Conservation (phyloP, 2,797 vertebrate genomes). For the Cirrhinus molitorella region DNA sequence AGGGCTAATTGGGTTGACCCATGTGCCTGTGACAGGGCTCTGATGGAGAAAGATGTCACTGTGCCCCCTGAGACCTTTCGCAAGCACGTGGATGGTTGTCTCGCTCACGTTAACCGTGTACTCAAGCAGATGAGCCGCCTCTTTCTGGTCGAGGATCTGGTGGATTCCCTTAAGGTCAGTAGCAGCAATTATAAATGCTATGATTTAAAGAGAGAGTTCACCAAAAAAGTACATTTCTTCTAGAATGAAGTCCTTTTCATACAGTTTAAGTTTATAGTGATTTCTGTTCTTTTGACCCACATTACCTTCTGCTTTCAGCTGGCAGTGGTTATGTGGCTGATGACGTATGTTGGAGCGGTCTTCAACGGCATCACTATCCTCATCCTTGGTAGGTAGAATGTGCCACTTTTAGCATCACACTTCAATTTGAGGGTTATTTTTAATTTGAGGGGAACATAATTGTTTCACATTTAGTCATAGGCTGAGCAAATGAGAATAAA, state of each 20-base stretch:
- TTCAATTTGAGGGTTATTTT: background rate
- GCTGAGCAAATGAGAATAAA: background rate
- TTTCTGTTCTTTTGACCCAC: background rate
- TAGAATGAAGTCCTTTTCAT: background rate
- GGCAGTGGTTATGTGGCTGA: conserved; percentile 92
- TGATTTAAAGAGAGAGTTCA: background rate
- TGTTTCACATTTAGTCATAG: background rate
- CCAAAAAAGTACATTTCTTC: background rate
- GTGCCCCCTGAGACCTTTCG: conserved; percentile 90
- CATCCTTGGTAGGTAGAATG: conserved; percentile 86
- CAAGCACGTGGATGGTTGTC: conserved; percentile 83
- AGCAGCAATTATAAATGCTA: background rate
- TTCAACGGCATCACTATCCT: conserved; percentile 95
- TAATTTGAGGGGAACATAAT: background rate
- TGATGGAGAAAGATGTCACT: conserved; percentile 90
- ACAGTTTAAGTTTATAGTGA: background rate
- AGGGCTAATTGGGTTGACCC: conserved; percentile 59
- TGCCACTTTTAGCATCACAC: background rate
- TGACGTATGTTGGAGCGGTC: conserved; percentile 92
- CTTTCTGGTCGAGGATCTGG: conserved; percentile 92
- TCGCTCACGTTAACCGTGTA: conserved; percentile 86
- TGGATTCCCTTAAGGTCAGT: conserved; percentile 93
- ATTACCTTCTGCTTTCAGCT: conserved; percentile 74
- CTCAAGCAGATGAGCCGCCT: conserved; percentile 88
- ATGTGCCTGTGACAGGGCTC: conserved; percentile 74